Base-by-base conservation (phyloP, 2,797 vertebrate species). In the Margarornis squamiger region DNA sequence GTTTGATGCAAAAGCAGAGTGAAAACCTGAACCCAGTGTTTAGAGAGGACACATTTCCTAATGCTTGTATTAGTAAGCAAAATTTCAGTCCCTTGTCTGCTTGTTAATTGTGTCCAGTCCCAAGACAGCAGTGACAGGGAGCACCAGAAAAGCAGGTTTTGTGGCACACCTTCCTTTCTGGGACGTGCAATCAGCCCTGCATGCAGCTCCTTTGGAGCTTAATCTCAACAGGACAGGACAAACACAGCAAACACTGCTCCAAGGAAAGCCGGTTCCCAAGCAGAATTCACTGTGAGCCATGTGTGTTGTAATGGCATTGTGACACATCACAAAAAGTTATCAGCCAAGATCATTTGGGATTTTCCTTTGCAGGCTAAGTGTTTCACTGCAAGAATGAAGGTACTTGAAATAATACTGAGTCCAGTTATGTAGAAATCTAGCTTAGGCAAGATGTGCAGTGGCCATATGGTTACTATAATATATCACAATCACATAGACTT, bases 121-220 rank as follows among this genome's bases (percentile, higher is more conserved):
- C 45, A 66, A 83, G 39, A 66, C 5, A 63, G 41, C 48, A 68
- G 32, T 21, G 74, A 78, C 52, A 32, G 0, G 8, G 45, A 86
- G 41, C 68, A 86, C 59, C 46, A 75, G 95, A 93, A 93, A 70
- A 94, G 76, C 95, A 88, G 87, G 88, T 83, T 94, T 88, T 46
- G 88, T 84, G 41, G 16, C 79, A 94, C 92, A 34, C 43, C 52
- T 95, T 81, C 67, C 43, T 67, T 86, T 63, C 41, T 76, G 45
- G 20, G 21, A 88, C 32, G 4, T 51, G 72, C 70, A 76, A 38
- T 59, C 67, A 72, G 41, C 26, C 58, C 58, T 74, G 43, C 22
- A n/a, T 8, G 2, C 5, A 4, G 14, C 46, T 91, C 26, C 30
- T 78, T 90, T 70, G 79, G 66, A 87, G 34, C 23, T 78, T 81